phyloP scores from a whole-genome alignment of 2,113 vertebrate species.

The Thunnus thynnus region DNA sequence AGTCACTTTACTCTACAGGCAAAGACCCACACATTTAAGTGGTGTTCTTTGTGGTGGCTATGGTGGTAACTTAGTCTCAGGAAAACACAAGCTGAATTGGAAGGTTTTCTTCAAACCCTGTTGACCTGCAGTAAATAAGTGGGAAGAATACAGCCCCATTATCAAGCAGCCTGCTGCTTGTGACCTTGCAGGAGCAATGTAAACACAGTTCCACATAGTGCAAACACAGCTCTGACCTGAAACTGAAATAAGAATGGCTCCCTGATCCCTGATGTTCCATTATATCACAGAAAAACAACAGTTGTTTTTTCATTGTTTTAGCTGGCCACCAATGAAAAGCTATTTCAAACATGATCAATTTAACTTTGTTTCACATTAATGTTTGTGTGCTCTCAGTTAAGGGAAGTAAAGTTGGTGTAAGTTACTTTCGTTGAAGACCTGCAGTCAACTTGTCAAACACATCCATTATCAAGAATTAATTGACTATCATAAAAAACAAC shows the following conservation, averaged over 20 bases:
- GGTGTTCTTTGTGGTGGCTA: neutral
- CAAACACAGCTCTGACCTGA: conserved; percentile 1
- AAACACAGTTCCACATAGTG: neutral
- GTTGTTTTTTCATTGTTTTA: neutral
- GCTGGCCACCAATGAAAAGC: neutral
- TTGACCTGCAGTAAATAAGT: neutral
- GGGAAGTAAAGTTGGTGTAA: no score
- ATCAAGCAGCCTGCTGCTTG: neutral
- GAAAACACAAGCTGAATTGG: neutral
- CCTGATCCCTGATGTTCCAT: neutral
- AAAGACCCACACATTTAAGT: neutral
- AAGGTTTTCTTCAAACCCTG: neutral
- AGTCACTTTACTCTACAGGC: neutral
- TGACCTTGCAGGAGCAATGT: neutral
- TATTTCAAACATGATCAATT: neutral
- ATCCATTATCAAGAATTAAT: no score
- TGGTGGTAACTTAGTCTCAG: neutral
- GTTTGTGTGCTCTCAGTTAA: no score
- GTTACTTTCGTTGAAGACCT: no score
- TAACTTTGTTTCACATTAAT: no score
- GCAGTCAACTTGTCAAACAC: no score
- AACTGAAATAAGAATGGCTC: neutral
- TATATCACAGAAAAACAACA: no score
- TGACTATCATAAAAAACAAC: no score
- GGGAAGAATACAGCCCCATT: conserved; percentile 6